These are phyloP conservation scores for Acrossocheilus wenchowensis DNA, from an alignment of 2,797 vertebrate species.

Conservation along the genomic window DNA sequence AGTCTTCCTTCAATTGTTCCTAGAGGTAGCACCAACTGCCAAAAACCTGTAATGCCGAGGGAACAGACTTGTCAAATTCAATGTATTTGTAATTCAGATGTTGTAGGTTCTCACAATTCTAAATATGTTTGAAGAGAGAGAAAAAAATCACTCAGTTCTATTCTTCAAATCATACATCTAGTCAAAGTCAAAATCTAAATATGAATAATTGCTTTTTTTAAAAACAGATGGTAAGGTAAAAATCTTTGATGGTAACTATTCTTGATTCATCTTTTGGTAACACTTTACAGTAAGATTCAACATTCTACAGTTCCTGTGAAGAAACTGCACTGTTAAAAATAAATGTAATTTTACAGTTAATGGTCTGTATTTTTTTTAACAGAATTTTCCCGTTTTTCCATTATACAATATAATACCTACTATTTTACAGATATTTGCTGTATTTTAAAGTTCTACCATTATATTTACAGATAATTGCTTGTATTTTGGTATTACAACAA, in stretches of 20 bases:
- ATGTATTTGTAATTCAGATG: not conserved
- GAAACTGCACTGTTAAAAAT: no score
- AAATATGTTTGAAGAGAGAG: not conserved
- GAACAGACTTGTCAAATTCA: not conserved
- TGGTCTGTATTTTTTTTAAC: no score
- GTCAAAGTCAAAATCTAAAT: not conserved
- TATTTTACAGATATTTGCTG: no score
- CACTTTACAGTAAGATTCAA: not conserved
- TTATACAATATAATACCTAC: no score
- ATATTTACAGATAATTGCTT: no score
- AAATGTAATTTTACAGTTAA: no score
- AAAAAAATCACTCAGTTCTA: not conserved
- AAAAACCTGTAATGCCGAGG: conserved; percentile 71
- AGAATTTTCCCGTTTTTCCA: no score
- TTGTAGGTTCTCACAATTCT: not conserved
- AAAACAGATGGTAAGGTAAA: not conserved
- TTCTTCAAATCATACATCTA: not conserved
- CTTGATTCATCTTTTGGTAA: not conserved
- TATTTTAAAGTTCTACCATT: no score
- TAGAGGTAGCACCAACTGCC: conserved; percentile 85
- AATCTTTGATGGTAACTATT: not conserved
- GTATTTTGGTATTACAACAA: no score
- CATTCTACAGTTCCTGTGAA: not conserved
- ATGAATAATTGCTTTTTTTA: not conserved
- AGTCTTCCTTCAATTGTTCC: conserved; percentile 85